These are phyloP conservation scores for Cantharis rufa DNA, from an alignment of 2,888 invertebrate genomes.

Conservation along the genomic window DNA sequence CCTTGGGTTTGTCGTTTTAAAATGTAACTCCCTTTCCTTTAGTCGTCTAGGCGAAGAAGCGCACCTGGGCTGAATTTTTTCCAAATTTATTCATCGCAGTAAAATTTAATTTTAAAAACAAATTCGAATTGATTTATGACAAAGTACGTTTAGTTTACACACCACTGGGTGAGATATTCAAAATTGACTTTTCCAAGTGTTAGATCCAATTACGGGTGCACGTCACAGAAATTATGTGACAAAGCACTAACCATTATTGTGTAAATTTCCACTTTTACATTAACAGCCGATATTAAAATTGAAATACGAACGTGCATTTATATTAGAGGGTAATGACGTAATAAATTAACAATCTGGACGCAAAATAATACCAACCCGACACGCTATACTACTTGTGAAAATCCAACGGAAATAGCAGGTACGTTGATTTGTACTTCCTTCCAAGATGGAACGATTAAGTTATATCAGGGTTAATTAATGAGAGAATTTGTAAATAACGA, in stretches of 20 bases:
- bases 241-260: slow-evolving; percentile 24
- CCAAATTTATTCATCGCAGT: background rate
- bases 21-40: too few species aligned
- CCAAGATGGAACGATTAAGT: slow-evolving; percentile 13
- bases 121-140: slow-evolving; percentile 28
- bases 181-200: slow-evolving; percentile 29
- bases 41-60: background rate
- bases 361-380: background rate
- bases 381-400: background rate
- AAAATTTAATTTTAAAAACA: background rate
- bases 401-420: slow-evolving; percentile 9
- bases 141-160: slow-evolving; percentile 28
- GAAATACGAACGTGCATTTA: slow-evolving; percentile 25
- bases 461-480: slow-evolving; percentile 9
- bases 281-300: slow-evolving; percentile 27
- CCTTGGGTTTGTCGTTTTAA: background rate
- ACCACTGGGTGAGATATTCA: slow-evolving; percentile 20
- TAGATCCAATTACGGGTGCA: slow-evolving; percentile 20
- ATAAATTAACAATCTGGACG: slow-evolving; percentile 10
- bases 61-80: background rate
- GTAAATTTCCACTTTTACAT: slow-evolving; percentile 14
- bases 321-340: slow-evolving; percentile 15
- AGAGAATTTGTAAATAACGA: slow-evolving; percentile 6
- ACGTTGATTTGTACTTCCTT: slow-evolving; percentile 17
- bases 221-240: slow-evolving; percentile 20